Conservation (phyloP, 2,888 invertebrate species). For the Dicyrtoma fusca region DNA sequence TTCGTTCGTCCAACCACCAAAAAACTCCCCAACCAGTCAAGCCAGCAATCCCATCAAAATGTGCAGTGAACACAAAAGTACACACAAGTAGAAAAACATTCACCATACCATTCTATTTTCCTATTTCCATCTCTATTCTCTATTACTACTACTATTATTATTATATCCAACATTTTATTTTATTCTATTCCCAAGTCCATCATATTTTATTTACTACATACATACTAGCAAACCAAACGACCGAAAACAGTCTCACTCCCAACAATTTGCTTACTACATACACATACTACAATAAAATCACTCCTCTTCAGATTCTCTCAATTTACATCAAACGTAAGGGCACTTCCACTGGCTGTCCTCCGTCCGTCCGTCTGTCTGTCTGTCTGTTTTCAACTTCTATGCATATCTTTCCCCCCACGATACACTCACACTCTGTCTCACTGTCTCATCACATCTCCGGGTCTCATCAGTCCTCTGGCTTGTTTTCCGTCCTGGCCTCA, state of each 20-base stretch:
- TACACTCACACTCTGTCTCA: too few relatives aligned
- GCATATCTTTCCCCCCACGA: too few relatives aligned
- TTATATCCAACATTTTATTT: slow-evolving; percentile 16
- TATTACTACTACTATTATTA: not conserved
- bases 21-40: not conserved
- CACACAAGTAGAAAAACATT: not conserved
- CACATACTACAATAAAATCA: slow-evolving; percentile 6
- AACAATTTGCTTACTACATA: too few relatives aligned
- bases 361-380: not conserved
- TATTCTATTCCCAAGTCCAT: not conserved
- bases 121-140: too few relatives aligned
- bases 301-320: slow-evolving; percentile 7
- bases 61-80: not conserved
- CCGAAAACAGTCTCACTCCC: too few relatives aligned
- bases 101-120: slow-evolving; percentile 1
- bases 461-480: too few relatives aligned
- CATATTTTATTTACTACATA: too few relatives aligned
- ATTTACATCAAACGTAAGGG: slow-evolving; percentile 5
- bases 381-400: slow-evolving; percentile 5
- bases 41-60: not conserved
- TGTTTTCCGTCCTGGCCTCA: too few relatives aligned
- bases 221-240: too few relatives aligned
- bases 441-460: too few relatives aligned
- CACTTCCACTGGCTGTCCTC: not conserved
- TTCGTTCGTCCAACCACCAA: not conserved